Evolutionary conservation across 2,797 vertebrate species (phyloP), one percentile per base, ranked within the genome.

Genomic region (Megalops cyprinoides): DNA sequence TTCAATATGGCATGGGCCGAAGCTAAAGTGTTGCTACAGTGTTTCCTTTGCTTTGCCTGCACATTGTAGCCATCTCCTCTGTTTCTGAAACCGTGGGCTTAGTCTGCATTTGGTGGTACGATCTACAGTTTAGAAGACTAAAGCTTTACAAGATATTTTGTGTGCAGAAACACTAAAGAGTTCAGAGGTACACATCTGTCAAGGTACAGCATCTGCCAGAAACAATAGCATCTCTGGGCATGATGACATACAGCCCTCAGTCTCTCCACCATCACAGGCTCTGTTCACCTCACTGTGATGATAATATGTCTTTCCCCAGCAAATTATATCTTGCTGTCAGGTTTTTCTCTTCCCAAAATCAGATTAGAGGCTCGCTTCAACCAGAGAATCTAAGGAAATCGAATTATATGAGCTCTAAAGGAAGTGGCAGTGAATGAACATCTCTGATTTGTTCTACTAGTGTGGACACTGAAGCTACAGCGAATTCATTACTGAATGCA

Each of bases 341-440:
- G 12, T 39, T 69, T 62, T 34, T 37, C 34, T 4, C 15, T 48
- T 48, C 46, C 46, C 46, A 4, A 48, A 15, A 6, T 69, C 44
- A 48, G 5, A 74, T 51, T 44, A 15, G 56, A 48, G 23, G 46
- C 37, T 75, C 34, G 8, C 6, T 44, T 77, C 31, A 34, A 15
- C 37, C 55, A 44, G 39, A 77, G 56, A 53, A 46, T 25, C 5
- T 10, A 9, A 65, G 14, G 37, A 25, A 3, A 14, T 39, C 0
- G 2, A 76, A 73, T 48, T 20, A 51, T 46, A 9, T 4, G 7
- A 78, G 76, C 62, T 74, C 39, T 48, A 44, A 77, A 60, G 60
- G 53, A 53, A 62, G 51, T 46, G 23, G 8, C 56, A 49, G 25
- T 9, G 28, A 34, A 23, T 28, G 2, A 28, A 67, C 18, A 51